A percentile compares a stretch with the other conserved stretches of the same genome.
These are phyloP conservation scores for Rhea pennata DNA, from an alignment of 2,113 vertebrate species.

Conservation along the genomic window DNA sequence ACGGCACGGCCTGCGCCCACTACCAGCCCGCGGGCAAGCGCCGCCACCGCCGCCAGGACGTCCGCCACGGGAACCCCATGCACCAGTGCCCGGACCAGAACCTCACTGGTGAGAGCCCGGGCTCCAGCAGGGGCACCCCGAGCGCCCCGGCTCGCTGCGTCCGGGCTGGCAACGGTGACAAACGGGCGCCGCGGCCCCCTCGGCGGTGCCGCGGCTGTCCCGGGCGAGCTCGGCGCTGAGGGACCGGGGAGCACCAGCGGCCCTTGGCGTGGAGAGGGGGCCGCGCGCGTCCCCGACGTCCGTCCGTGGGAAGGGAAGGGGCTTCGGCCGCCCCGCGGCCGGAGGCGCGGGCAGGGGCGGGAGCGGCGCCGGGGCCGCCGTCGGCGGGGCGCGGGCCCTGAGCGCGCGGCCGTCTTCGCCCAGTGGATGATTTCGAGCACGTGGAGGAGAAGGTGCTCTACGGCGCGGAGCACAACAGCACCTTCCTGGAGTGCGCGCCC, in stretches of 20 bases:
- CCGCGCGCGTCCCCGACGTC: not conserved
- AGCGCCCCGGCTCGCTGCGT: no score
- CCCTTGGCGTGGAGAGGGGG: fast-evolving
- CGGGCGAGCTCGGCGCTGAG: no score
- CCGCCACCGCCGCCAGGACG: constrained; percentile 87
- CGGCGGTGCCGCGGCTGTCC: no score
- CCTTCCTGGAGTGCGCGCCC: constrained; percentile 91
- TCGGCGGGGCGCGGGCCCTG: not conserved
- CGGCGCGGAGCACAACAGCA: constrained; percentile 91
- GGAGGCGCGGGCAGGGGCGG: no score
- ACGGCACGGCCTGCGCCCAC: constrained; percentile 83
- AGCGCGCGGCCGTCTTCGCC: not conserved
- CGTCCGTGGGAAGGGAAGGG: not conserved
- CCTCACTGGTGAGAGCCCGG: constrained; percentile 78
- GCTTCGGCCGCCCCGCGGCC: not conserved
- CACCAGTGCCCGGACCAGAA: constrained; percentile 91
- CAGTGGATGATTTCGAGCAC: constrained; percentile 81
- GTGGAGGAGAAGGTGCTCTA: constrained; percentile 83
- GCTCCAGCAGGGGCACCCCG: not conserved
- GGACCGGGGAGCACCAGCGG: not conserved
- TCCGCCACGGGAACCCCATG: constrained; percentile 83
- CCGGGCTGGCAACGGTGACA: no score
- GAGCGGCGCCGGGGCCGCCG: no score
- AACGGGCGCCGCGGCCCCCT: no score
- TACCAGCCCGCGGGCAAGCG: constrained; percentile 82